Conservation (phyloP, 2,113 vertebrate genomes). For the Thalassoma bifasciatum region DNA sequence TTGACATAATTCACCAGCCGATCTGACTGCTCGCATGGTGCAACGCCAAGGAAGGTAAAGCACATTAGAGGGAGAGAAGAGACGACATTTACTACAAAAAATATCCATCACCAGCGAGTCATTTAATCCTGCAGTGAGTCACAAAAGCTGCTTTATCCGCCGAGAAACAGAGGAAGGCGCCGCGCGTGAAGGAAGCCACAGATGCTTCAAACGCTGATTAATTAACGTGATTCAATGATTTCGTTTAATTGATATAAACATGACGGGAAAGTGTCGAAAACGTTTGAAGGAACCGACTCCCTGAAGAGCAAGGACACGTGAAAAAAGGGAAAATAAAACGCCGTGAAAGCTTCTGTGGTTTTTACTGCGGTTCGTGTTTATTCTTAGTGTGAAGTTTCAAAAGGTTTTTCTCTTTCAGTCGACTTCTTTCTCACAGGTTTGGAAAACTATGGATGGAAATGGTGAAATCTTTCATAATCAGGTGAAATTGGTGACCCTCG, state of each 20-base stretch:
- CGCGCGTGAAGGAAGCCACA: slow-evolving; percentile 13
- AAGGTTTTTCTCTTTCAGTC: not conserved
- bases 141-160: slow-evolving; percentile 55
- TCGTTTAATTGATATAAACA: slow-evolving; percentile 50
- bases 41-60: slow-evolving; percentile 69
- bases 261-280: slow-evolving; percentile 12
- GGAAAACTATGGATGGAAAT: not conserved
- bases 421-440: not conserved
- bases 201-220: slow-evolving; percentile 52
- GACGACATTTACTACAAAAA: slow-evolving; percentile 61
- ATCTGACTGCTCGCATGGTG: slow-evolving; percentile 61
- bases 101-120: slow-evolving; percentile 48
- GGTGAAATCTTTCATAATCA: not conserved
- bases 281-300: slow-evolving; percentile 4
- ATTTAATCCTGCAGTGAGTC: slow-evolving; percentile 60
- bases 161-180: slow-evolving; percentile 21
- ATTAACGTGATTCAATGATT: slow-evolving; percentile 59
- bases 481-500: not conserved
- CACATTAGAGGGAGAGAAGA: slow-evolving; percentile 65
- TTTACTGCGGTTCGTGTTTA: not conserved
- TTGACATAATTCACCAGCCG: slow-evolving; percentile 73
- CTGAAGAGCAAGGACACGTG: not conserved
- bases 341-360: too few species aligned
- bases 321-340: not conserved
- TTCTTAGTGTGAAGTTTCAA: not conserved